phyloP scores from a whole-genome alignment of 1,140 invertebrate species.

The Helicoverpa zea region DNA sequence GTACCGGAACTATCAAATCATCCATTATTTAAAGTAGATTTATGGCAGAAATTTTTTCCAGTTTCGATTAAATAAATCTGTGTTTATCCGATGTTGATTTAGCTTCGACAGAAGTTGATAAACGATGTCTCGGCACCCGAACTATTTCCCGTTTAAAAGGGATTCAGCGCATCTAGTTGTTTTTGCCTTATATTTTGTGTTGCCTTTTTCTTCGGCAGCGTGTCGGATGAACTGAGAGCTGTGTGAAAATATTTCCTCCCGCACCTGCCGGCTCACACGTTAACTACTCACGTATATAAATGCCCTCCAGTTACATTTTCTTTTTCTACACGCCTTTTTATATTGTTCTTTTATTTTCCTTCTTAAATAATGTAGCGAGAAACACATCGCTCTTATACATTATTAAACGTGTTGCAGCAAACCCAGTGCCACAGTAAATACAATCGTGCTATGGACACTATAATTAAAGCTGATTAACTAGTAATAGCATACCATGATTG shows the following conservation, averaged over 20 bases:
- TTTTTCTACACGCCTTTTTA: constrained; percentile 55
- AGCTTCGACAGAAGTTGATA: constrained; percentile 49
- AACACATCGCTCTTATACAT: no score
- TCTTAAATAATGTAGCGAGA: constrained; percentile 2
- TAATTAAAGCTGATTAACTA: neutral
- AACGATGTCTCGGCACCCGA: constrained; percentile 43
- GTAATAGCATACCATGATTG: constrained; percentile 10
- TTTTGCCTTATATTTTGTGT: constrained; percentile 46
- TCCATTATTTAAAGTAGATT: constrained; percentile 7
- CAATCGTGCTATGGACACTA: neutral
- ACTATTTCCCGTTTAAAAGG: constrained; percentile 51
- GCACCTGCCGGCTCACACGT: constrained; percentile 66
- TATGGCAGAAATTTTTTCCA: neutral
- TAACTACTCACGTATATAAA: constrained; percentile 63
- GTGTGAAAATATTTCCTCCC: constrained; percentile 59
- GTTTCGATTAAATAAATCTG: constrained; percentile 3
- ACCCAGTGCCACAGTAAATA: no score
- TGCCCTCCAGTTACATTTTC: constrained; percentile 68
- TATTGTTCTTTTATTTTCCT: constrained; percentile 58
- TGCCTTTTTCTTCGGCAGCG: constrained; percentile 47
- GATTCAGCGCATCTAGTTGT: constrained; percentile 37
- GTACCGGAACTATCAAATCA: neutral
- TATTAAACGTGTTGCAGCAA: no score
- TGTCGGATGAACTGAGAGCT: constrained; percentile 42
- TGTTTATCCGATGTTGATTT: constrained; percentile 42